Evolutionary conservation across 2,797 vertebrate genomes (phyloP), one percentile per base, ranked within the genome.

Genomic region (Sebastes vulpes): DNA sequence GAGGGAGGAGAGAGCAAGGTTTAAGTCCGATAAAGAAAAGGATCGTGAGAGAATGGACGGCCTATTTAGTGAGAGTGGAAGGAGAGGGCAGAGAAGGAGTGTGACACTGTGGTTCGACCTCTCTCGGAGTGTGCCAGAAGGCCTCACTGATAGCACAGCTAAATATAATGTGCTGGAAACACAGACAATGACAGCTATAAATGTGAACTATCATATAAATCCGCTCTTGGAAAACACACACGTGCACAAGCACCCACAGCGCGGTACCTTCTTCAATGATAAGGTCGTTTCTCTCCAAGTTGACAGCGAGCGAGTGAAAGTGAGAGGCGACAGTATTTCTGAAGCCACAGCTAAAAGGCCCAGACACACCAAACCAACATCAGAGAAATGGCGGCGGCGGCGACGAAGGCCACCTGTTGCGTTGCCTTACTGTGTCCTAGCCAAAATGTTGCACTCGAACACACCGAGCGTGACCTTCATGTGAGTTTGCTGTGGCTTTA

Each of bases 161-260:
- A 93, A 94, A 95, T 92, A 93, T 88, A 92, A 85, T 75, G 77
- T 83, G 84, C 81, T 72, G 46, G 86, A 90, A 89, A 89, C 69
- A 80, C 21, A 61, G 48, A 63, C 77, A 84, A 74, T 86, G 93
- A 89, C 87, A 86, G 89, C 90, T 82, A 82, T 74, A 90, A 85
- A 91, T 90, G 67, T 65, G 52, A 81, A 67, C 68, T 35, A 65
- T 16, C 18, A 12, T 32, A 72, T 59, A 74, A 74, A 77, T 65
- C 28, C n/a, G 14, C 61, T 32, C 54, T 11, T 58, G 52, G 52
- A 42, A 54, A 18, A 71, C 10, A 6, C 23, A 42, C 5, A 26
- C 58, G 72, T 6, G 23, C 20, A 81, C 59, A 72, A 79, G 50
- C 32, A 50, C 42, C 72, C 74, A 52, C 76, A 61, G 65, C 14